Evolutionary conservation across 92 coral and sea anemone genomes (phyloP).

Genomic region (Ricordea florida): DNA sequence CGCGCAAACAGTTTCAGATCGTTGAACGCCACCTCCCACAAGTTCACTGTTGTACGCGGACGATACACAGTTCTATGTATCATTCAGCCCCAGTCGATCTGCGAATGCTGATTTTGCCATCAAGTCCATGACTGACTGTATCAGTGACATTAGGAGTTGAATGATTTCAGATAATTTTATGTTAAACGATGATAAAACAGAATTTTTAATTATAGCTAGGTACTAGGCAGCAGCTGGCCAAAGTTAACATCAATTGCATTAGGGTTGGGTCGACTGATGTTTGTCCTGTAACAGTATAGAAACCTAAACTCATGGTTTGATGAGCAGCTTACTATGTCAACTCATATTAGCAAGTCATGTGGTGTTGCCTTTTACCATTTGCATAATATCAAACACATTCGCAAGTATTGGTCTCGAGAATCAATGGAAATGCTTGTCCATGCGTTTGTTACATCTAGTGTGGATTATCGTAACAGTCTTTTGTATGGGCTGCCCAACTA

Average conservation of each 20-base stretch:
- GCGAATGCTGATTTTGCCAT: constrained; percentile 4
- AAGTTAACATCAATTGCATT: constrained; percentile 22
- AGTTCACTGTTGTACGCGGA: constrained; percentile 38
- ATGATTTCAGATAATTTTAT: constrained; percentile 29
- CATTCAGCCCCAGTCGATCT: constrained; percentile 9
- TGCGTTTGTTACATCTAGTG: constrained; percentile 15
- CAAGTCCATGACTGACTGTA: constrained; percentile 36
- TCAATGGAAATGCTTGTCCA: constrained; percentile 5
- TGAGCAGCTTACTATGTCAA: constrained; percentile 36
- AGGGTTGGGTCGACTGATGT: constrained; percentile 2
- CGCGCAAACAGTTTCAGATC: constrained; percentile 35
- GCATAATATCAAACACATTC: constrained; percentile 23
- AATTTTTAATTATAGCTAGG: constrained; percentile 8
- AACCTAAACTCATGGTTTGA: constrained; percentile 46
- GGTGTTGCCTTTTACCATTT: constrained; percentile 35
- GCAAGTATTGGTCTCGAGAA: constrained; percentile 33
- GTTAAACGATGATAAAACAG: constrained; percentile 41
- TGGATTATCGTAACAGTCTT: constrained; percentile 36
- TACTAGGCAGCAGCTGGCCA: constrained; percentile 19
- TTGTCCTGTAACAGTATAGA: constrained; percentile 13
- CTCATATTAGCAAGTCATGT: constrained; percentile 28
- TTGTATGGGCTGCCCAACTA: constrained; percentile 32
- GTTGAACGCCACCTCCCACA: constrained; percentile 25
- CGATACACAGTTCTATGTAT: constrained; percentile 22
- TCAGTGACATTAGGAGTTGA: constrained; percentile 29